These are phyloP conservation scores for Cyphomyrmex costatus DNA, from an alignment of 1,140 invertebrate genomes.

Conservation along the genomic window DNA sequence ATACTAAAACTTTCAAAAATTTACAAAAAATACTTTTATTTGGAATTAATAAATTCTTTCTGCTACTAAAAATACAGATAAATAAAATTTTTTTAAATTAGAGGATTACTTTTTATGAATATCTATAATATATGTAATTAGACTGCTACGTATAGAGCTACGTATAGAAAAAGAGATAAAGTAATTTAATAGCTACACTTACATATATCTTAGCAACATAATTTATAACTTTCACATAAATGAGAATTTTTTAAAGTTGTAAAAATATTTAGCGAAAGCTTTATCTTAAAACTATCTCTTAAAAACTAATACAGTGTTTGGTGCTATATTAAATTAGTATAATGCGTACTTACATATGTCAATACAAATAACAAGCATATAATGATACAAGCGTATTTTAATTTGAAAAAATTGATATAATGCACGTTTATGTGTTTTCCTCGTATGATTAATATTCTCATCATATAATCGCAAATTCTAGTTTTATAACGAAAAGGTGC, in stretches of 20 bases:
- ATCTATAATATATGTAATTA: not conserved
- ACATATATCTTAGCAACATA: not conserved
- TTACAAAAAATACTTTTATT: not conserved
- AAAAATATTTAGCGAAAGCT: not conserved
- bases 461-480: not conserved
- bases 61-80: not conserved
- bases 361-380: not conserved
- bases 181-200: not conserved
- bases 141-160: not conserved
- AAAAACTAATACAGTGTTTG: not conserved
- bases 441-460: not conserved
- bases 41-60: not conserved
- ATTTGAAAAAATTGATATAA: not conserved
- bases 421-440: not conserved
- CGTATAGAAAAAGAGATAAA: not conserved
- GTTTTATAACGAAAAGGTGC: not conserved
- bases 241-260: not conserved
- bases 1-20: not conserved
- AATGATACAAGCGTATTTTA: not conserved
- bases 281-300: not conserved
- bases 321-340: not conserved
- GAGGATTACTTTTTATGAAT: not conserved
- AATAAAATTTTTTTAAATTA: not conserved
- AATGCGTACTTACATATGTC: not conserved
- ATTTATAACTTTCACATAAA: not conserved